Base-by-base conservation (phyloP, 2,113 vertebrate species). In the Tetraodon nigroviridis region DNA sequence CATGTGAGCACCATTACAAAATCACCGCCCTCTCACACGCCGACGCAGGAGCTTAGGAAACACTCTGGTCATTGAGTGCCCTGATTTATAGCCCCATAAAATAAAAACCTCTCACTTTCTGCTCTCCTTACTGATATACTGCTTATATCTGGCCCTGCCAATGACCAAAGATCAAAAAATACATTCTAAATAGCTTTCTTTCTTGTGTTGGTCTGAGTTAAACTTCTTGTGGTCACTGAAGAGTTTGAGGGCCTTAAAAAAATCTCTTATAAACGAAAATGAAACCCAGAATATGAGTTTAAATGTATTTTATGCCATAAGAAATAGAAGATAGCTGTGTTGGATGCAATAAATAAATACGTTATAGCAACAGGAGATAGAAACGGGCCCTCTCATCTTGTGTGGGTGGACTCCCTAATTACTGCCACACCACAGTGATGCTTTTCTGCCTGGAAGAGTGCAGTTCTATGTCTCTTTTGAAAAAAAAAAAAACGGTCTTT, bases 251-350 rank as follows among this genome's bases (percentile, higher is more conserved):
- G 37, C 66, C 74, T 59, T 55, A 64, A 37, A 71, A 63, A 83
- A 82, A 73, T 56, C 80, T 73, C 72, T 78, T 78, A 73, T 56
- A 48, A 51, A 79, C 12, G 32, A 37, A 12, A 37, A 37, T 37
- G 29, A 32, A 32, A 32, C 29, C 29, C 29, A 32, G 29, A 32
- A 8, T 32, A 8, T 32, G 29, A 37, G 7, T 8, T 37, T 11
- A 37, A 11, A 37, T 37, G 32, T 37, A 11, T 7, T 44, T 6
- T 16, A 15, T 4, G 17, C 14, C 3, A 17, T 44, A 16, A 17
- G 16, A 44, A 17, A 17, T 7, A 4, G 8, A 47, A 16, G 44
- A 5, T n/a, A 47, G 44, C 29, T 6, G 10, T 14, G 12, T 44
- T 19, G 63, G 57, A 59, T 51, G 46, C 62, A 73, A 62, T n/a